Evolutionary conservation across 2,888 invertebrate genomes (phyloP).

Genomic region (Xanthia togata): DNA sequence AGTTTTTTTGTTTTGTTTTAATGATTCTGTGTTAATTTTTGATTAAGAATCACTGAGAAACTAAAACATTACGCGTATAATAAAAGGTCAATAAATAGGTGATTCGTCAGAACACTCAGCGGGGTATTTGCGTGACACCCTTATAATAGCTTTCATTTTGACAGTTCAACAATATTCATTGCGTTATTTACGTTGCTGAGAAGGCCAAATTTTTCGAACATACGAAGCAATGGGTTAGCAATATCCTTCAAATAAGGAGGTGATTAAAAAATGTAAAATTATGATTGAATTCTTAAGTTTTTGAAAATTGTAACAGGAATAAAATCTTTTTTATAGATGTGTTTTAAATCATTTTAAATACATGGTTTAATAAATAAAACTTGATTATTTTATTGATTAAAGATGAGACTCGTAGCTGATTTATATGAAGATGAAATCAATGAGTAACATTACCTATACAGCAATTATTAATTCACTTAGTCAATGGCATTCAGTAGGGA

Average conservation of each 20-base stretch:
- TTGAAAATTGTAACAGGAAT: neutral
- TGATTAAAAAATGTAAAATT: too few species aligned
- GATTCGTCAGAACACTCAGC: neutral
- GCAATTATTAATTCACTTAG: slow-evolving; percentile 13
- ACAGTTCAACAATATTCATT: too few species aligned
- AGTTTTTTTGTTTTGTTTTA: slow-evolving; percentile 9
- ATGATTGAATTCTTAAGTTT: too few species aligned
- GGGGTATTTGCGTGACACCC: too few species aligned
- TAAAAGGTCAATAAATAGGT: neutral
- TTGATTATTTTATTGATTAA: neutral
- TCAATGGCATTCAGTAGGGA: neutral
- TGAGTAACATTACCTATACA: neutral
- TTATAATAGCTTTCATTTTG: too few species aligned
- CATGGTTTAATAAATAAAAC: neutral
- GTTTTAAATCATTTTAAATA: neutral
- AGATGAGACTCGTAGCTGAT: neutral
- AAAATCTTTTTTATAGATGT: neutral
- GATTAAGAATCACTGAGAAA: too few species aligned
- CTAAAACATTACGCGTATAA: too few species aligned
- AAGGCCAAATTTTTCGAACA: too few species aligned
- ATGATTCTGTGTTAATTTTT: neutral
- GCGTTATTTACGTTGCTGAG: too few species aligned
- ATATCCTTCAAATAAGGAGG: too few species aligned
- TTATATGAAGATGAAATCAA: neutral
- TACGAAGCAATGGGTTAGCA: too few species aligned